Percentiles rank a stretch among this genome's conserved stretches.
These are phyloP conservation scores for Hirtodrosophila confusa DNA, from an alignment of 2,888 invertebrate genomes.

Conservation along the genomic window DNA sequence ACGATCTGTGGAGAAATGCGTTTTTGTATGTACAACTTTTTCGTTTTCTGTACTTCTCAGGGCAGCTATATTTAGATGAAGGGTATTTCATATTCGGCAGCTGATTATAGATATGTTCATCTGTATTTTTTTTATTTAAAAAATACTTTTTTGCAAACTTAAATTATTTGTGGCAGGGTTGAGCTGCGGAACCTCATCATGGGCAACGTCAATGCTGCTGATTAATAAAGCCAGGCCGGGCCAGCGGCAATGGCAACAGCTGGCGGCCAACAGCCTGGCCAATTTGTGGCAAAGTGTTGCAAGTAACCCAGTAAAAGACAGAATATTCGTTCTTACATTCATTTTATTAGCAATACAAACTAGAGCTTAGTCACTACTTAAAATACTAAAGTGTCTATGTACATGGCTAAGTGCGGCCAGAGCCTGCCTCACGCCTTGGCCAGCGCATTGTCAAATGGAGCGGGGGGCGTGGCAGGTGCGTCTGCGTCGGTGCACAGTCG, in stretches of 20 bases:
- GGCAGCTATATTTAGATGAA: too few species aligned
- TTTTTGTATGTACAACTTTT: too few species aligned
- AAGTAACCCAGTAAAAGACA: background rate
- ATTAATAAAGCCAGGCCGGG: constrained; percentile 13
- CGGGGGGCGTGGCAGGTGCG: too few species aligned
- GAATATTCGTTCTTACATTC: background rate
- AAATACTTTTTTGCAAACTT: constrained; percentile 18
- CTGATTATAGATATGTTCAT: too few species aligned
- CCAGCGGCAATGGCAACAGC: background rate
- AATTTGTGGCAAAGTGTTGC: constrained; percentile 2
- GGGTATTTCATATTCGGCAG: too few species aligned
- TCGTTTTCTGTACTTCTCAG: too few species aligned
- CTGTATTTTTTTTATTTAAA: background rate
- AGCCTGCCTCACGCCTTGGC: constrained; percentile 7
- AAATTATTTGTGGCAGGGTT: constrained; percentile 23
- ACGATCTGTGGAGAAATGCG: too few species aligned
- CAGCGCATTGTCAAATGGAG: constrained; percentile 25
- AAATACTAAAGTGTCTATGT: too few species aligned
- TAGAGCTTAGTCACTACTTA: constrained; percentile 6
- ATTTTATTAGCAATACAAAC: constrained; percentile 21
- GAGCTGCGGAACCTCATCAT: constrained; percentile 3
- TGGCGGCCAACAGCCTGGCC: constrained; percentile 16
- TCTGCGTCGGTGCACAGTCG: constrained; percentile 17
- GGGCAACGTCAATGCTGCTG: constrained; percentile 11
- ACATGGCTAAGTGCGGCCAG: too few species aligned